Evolutionary conservation across 2,113 vertebrate species (phyloP).

Genomic region (Callorhinus ursinus): DNA sequence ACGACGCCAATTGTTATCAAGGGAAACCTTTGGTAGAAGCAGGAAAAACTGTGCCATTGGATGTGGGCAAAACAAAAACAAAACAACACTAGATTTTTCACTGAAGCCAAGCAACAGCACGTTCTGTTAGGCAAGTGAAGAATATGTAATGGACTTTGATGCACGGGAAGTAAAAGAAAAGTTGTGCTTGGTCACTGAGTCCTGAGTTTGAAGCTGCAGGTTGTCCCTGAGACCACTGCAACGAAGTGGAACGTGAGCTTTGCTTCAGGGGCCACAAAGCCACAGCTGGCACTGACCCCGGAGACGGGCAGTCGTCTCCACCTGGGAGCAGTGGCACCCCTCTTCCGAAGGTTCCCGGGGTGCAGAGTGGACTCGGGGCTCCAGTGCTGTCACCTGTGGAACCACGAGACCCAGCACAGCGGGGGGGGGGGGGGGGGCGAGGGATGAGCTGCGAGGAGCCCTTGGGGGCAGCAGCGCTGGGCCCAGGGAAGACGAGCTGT

Average conservation of each 20-base stretch:
- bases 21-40: slow-evolving; percentile 35
- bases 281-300: background rate
- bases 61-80: slow-evolving; percentile 68
- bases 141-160: background rate
- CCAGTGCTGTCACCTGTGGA: background rate
- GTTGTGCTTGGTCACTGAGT: slow-evolving; percentile 21
- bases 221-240: background rate
- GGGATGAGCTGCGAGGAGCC: background rate
- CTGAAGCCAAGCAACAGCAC: slow-evolving; percentile 71
- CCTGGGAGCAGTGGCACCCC: background rate
- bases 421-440: background rate
- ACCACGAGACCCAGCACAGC: background rate
- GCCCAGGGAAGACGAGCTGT: slow-evolving; percentile 15
- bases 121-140: slow-evolving; percentile 53
- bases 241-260: background rate
- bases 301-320: background rate
- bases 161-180: slow-evolving; percentile 44
- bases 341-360: background rate
- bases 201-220: background rate
- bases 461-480: background rate
- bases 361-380: slow-evolving; percentile 31
- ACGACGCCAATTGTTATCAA: background rate
- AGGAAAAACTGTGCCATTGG: background rate
- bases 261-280: background rate
- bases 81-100: slow-evolving; percentile 78